phyloP scores from a whole-genome alignment of 2,888 invertebrate species.

The Nomada flava region DNA sequence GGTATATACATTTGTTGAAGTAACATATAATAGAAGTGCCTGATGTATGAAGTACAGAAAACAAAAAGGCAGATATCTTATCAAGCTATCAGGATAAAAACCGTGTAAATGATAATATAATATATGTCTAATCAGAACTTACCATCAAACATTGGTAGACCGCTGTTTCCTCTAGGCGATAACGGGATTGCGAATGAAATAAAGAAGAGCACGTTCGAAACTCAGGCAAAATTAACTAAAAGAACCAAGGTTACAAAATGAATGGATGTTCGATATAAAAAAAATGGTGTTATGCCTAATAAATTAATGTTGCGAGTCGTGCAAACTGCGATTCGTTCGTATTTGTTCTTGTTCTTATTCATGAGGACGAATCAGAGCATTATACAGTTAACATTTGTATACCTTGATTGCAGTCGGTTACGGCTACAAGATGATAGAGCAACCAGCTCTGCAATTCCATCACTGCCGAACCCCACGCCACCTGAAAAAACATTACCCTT shows the following conservation, averaged over 20 bases:
- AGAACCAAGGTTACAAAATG: conserved; percentile 69
- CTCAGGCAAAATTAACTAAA: conserved; percentile 79
- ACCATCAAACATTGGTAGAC: conserved; percentile 82
- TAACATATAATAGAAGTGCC: background rate
- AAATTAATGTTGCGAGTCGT: conserved; percentile 13
- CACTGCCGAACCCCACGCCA: conserved; percentile 83
- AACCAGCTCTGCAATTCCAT: conserved; percentile 84
- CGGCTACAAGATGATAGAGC: conserved; percentile 83
- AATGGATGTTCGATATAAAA: conserved; percentile 6
- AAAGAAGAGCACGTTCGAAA: conserved; percentile 74
- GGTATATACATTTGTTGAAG: background rate
- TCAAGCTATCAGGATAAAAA: background rate
- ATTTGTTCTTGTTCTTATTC: conserved; percentile 14
- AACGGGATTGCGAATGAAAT: conserved; percentile 78
- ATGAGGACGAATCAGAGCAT: conserved; percentile 23
- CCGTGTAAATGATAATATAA: conserved; percentile 9
- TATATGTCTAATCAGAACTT: conserved; percentile 67
- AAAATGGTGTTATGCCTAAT: background rate
- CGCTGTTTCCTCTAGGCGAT: conserved; percentile 78
- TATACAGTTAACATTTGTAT: conserved; percentile 46
- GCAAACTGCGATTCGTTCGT: background rate
- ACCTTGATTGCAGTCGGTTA: conserved; percentile 84
- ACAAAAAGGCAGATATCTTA: conserved; percentile 19
- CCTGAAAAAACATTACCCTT: conserved; percentile 71
- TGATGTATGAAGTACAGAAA: background rate